Evolutionary conservation across 2,888 invertebrate species (phyloP), one percentile per base, ranked within the genome.

Genomic region (Cyclophora punctaria): DNA sequence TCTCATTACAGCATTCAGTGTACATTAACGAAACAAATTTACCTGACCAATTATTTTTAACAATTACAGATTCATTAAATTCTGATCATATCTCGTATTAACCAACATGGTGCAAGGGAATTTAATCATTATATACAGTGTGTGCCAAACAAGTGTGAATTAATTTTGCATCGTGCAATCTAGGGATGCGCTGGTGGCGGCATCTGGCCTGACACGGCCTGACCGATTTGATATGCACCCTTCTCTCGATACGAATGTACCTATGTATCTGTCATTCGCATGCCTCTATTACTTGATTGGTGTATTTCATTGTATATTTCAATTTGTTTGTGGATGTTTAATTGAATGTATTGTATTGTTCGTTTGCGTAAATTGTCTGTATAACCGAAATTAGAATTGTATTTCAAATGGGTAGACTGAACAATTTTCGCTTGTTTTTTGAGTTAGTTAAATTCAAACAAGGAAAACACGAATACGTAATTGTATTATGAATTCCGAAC

Each of bases 161-260:
- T 80, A 83, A 84, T 83, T 75, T 83, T 83, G 80, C 82, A 84
- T 75, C 69, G 64, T 66, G 70, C 81, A 84, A 83, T 84, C 78
- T 78, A 71, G 68, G 73, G 75, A 81, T 83, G 80, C 78, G 74
- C 62, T 70, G 71, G 68, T 60, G 70, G 71, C 66, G 65, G 66
- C 80, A 75, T 72, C 44, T 44, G 44, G 33, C 5, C 33, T 44
- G 44, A 44, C 44, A 44, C 6, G 44, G 44, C 4, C 44, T 44
- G 80, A 69, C 79, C 79, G 75, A 80, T 84, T 84, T 82, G 78
- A 78, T 83, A 84, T 83, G 82, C 84, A 83, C 83, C 83, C 84
- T 81, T 75, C 78, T 62, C 60, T 66, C 57, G 49, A 48, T 59
- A 20, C 20, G 20, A 20, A 53, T 58, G 57, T 55, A 57, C 54